A percentile compares a stretch with the other conserved stretches of the same genome.
Conservation (phyloP, 1,140 invertebrate genomes). For the Tetramorium parvispinum region DNA sequence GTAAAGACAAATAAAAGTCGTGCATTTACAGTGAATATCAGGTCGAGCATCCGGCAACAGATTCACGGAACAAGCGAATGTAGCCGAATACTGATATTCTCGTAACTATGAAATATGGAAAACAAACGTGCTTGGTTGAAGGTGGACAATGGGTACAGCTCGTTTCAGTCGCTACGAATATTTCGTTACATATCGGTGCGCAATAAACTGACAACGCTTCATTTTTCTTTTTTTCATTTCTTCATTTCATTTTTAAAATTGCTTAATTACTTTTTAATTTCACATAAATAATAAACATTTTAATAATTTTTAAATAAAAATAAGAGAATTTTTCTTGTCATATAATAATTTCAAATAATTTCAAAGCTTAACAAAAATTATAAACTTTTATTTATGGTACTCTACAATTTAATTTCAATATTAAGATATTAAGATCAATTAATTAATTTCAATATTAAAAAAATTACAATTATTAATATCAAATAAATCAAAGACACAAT, state of each 20-base stretch:
- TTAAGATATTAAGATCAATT: too few relatives aligned
- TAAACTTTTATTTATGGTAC: background rate
- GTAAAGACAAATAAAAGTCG: constrained; percentile 44
- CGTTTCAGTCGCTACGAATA: constrained; percentile 31
- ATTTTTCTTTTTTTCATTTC: too few relatives aligned
- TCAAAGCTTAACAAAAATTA: background rate
- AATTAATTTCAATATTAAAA: background rate
- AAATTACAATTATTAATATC: background rate
- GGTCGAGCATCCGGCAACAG: constrained; percentile 34
- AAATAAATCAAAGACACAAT: background rate
- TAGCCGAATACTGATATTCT: constrained; percentile 52
- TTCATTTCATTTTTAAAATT: background rate
- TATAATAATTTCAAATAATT: background rate
- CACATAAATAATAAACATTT: background rate
- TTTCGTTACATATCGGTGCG: background rate
- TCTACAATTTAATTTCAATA: background rate
- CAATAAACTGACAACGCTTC: background rate
- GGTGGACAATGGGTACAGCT: constrained; percentile 27
- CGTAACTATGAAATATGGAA: constrained; percentile 67
- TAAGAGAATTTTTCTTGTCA: background rate
- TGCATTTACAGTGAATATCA: constrained; percentile 45
- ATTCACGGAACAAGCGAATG: constrained; percentile 38
- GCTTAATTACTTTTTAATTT: background rate
- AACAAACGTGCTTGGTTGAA: constrained; percentile 62
- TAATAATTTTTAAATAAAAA: background rate